phyloP scores from a whole-genome alignment of 2,888 invertebrate genomes.

The Polyommatus icarus region DNA sequence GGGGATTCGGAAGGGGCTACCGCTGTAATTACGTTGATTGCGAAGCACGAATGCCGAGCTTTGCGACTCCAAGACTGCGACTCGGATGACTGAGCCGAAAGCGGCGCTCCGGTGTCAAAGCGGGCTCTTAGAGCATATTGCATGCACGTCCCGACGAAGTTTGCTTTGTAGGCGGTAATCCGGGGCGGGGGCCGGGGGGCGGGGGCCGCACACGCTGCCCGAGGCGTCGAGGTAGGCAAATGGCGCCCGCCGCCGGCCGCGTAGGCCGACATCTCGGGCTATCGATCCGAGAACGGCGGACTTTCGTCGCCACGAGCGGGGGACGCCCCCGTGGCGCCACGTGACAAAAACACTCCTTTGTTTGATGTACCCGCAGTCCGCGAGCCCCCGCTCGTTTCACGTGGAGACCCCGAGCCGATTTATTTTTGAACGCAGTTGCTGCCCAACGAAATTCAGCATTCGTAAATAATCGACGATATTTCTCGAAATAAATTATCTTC shows the following conservation, averaged over 20 bases:
- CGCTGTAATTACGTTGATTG: slow-evolving; percentile 68
- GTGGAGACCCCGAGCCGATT: slow-evolving; percentile 11
- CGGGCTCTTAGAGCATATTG: slow-evolving; percentile 80
- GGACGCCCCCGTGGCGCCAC: slow-evolving; percentile 65
- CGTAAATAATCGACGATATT: slow-evolving; percentile 7
- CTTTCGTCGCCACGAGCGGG: slow-evolving; percentile 69
- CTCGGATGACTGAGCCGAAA: slow-evolving; percentile 56
- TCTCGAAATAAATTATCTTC: slow-evolving; percentile 30
- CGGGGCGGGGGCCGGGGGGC: slow-evolving; percentile 71
- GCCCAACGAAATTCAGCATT: background rate
- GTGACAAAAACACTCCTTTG: slow-evolving; percentile 77
- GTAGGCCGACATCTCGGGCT: slow-evolving; percentile 78
- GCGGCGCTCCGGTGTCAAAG: slow-evolving; percentile 69
- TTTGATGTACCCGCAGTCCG: slow-evolving; percentile 52
- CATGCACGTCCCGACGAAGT: slow-evolving; percentile 81
- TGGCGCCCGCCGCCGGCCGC: slow-evolving; percentile 78
- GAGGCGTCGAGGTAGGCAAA: slow-evolving; percentile 80
- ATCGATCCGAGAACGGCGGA: slow-evolving; percentile 74
- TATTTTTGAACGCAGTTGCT: background rate
- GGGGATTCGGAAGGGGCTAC: slow-evolving; percentile 32
- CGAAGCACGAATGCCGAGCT: slow-evolving; percentile 49
- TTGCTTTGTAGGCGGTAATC: slow-evolving; percentile 81
- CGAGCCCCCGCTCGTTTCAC: slow-evolving; percentile 26
- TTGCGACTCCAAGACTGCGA: slow-evolving; percentile 55
- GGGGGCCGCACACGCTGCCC: slow-evolving; percentile 56